A percentile compares a stretch with the other conserved stretches of the same genome.
phyloP scores from a whole-genome alignment of 2,888 invertebrate species.

The Protophormia terraenovae region DNA sequence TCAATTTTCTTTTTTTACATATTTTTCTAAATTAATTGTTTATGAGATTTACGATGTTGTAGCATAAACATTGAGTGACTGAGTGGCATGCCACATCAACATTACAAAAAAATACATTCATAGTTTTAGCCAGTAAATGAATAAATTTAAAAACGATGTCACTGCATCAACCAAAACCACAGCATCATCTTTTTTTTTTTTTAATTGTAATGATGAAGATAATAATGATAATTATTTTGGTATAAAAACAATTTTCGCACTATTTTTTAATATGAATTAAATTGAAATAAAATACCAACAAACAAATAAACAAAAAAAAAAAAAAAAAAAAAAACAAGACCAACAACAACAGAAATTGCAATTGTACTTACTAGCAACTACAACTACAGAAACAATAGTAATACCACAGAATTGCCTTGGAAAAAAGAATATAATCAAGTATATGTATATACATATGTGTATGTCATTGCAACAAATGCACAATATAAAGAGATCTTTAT shows the following conservation, averaged over 20 bases:
- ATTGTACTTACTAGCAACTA: neutral
- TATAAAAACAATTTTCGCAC: constrained; percentile 58
- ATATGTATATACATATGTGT: neutral
- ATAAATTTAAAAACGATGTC: constrained; percentile 48
- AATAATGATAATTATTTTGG: neutral
- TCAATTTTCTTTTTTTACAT: constrained; percentile 43
- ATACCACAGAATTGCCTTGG: neutral
- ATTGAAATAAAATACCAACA: constrained; percentile 51
- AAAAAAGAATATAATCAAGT: constrained; percentile 11
- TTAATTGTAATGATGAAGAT: neutral
- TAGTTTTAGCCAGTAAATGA: constrained; percentile 43
- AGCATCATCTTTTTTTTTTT: neutral
- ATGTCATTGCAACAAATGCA: neutral
- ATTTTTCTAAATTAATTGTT: constrained; percentile 67
- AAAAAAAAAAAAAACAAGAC: constrained; percentile 4
- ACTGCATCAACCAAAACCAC: neutral
- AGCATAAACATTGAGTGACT: neutral
- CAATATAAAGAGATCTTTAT: constrained; percentile 71
- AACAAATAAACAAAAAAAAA: too few relatives aligned
- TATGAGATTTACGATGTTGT: constrained; percentile 55
- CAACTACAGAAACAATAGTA: constrained; percentile 20
- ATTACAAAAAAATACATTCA: constrained; percentile 34
- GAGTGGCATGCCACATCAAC: constrained; percentile 8
- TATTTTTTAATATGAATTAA: constrained; percentile 63
- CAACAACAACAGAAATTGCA: too few relatives aligned